Base-by-base conservation (phyloP, 2,113 vertebrate genomes). In the Pagrus major region DNA sequence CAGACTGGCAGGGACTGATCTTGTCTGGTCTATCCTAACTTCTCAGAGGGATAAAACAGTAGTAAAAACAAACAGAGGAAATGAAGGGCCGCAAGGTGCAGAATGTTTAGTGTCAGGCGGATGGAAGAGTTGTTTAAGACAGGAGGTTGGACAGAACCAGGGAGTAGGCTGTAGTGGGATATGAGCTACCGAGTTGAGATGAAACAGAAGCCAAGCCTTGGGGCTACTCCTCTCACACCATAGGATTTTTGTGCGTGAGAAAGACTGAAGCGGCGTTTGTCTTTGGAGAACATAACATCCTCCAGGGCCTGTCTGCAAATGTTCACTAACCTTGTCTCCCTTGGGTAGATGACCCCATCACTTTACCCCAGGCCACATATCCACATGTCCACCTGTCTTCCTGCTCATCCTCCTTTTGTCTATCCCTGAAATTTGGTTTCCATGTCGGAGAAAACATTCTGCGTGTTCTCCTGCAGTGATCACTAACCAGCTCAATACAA, bases 271-370 rank as follows among this genome's bases (percentile, higher is more conserved):
- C 64, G 66, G 47, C 71, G 33, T 87, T 70, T 88, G 49, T 89
- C 21, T 88, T 65, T 66, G 25, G 56, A 71, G 68, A 80, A 54
- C 71, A 65, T 33, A 72, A 44, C 59, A 9, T 83, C 76, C 90
- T 87, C 25, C 63, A 74, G 85, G 87, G 70, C 44, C 44, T 61
- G 75, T 89, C 86, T 91, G 75, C 42, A 82, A 76, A 81, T 42
- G 55, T 67, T 83, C 68, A 18, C 60, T 61, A 64, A 81, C 44
- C 65, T 31, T 33, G 35, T 66, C 72, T 65, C 59, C 52, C 46
- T 49, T 56, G 59, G 39, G 42, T 63, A 74, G 47, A 51, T 74
- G 61, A 87, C 76, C 87, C 59, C 3, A 18, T 60, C 52, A 78
- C 46, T 65, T 61, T 67, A 61, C 87, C 78, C 84, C 52, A 70